These are phyloP conservation scores for Exephanes ischioxanthus DNA, from an alignment of 2,888 invertebrate species.

Conservation along the genomic window DNA sequence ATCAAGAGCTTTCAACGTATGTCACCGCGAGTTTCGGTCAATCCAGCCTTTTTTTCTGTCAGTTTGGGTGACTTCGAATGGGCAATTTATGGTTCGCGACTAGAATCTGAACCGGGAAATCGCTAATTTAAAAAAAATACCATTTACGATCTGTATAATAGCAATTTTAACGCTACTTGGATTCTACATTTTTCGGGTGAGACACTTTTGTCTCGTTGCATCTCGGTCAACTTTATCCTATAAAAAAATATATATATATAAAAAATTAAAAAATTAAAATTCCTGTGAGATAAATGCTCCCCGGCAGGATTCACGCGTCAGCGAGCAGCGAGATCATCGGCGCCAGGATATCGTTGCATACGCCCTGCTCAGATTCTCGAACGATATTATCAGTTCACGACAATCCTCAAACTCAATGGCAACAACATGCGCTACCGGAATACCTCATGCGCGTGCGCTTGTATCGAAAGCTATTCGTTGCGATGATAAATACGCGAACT, in stretches of 20 bases:
- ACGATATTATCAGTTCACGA: conserved; percentile 51
- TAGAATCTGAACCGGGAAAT: no score
- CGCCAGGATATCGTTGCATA: conserved; percentile 61
- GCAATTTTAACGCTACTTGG: no score
- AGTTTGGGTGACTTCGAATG: no score
- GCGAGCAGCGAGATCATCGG: conserved; percentile 59
- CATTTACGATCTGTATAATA: no score
- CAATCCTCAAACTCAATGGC: conserved; percentile 50
- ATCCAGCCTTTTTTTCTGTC: no score
- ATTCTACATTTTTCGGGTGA: no score
- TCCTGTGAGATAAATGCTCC: not conserved
- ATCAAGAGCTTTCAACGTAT: no score
- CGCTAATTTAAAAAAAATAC: no score
- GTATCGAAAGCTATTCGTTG: conserved; percentile 26
- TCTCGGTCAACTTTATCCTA: conserved; percentile 28
- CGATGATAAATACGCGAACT: conserved; percentile 40
- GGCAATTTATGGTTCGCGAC: no score
- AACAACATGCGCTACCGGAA: conserved; percentile 6
- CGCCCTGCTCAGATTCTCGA: conserved; percentile 24
- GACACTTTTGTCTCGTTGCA: no score
- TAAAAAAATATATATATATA: not conserved
- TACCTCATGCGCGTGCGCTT: conserved; percentile 6
- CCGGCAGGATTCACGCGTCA: conserved; percentile 53
- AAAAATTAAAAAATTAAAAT: no score
- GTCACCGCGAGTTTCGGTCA: no score